These are phyloP conservation scores for Ctenochaetus hawaiiensis DNA, from an alignment of 2,797 vertebrate species.

Conservation along the genomic window DNA sequence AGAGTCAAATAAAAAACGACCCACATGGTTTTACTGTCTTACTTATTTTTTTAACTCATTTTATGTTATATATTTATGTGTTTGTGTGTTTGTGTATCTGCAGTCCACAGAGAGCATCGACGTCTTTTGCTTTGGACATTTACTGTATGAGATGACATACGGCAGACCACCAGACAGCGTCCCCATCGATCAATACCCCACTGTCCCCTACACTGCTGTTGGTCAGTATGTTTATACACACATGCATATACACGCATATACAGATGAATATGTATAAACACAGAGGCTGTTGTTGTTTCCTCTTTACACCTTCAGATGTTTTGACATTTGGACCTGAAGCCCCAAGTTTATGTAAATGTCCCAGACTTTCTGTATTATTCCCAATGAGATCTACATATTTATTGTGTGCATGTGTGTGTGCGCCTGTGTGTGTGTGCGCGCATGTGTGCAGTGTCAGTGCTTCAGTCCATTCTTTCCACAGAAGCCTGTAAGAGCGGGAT, in stretches of 20 bases:
- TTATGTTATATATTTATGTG: neutral
- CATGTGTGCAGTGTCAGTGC: slow-evolving; percentile 88
- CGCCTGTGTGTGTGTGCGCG: slow-evolving; percentile 13
- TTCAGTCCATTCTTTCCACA: slow-evolving; percentile 95
- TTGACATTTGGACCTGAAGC: neutral
- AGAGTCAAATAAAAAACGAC: too few species aligned
- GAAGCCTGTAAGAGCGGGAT: slow-evolving; percentile 95
- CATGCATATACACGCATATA: neutral
- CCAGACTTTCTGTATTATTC: neutral
- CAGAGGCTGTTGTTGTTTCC: neutral
- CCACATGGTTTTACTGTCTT: neutral
- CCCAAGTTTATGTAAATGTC: slow-evolving; percentile 4
- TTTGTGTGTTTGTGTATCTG: slow-evolving; percentile 21
- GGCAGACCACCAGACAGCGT: slow-evolving; percentile 91
- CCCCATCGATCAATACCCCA: slow-evolving; percentile 90
- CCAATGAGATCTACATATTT: neutral
- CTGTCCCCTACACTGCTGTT: slow-evolving; percentile 87
- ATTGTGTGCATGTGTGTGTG: too few species aligned
- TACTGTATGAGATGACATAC: slow-evolving; percentile 97
- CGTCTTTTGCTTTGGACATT: slow-evolving; percentile 94
- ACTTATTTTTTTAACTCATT: neutral
- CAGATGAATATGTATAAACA: neutral
- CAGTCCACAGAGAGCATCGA: slow-evolving; percentile 94
- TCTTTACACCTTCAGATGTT: neutral
- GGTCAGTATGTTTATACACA: slow-evolving; percentile 84